A percentile compares a stretch with the other conserved stretches of the same genome.
Evolutionary conservation across 2,888 invertebrate genomes (phyloP).

Genomic region (Anthrax anthrax): DNA sequence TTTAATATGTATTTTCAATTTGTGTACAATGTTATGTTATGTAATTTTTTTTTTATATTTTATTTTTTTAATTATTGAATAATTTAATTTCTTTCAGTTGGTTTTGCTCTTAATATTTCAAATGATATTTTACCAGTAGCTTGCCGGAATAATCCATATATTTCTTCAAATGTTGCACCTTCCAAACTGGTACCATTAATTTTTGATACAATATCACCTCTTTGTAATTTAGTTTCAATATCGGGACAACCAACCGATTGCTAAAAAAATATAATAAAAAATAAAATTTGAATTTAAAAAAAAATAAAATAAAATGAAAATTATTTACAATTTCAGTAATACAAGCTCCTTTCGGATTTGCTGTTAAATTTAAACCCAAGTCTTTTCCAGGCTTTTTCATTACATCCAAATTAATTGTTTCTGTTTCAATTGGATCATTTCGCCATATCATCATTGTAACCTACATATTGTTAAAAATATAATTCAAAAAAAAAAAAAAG

Average conservation of each 20-base stretch:
- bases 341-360: conserved; percentile 70
- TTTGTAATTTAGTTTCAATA: conserved; percentile 74
- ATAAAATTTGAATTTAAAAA: neutral
- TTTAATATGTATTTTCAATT: no score
- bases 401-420: conserved; percentile 68
- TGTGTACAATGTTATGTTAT: no score
- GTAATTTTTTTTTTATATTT: neutral
- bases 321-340: conserved; percentile 80
- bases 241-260: conserved; percentile 77
- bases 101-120: conserved; percentile 77
- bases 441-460: conserved; percentile 73
- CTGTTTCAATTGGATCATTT: conserved; percentile 58
- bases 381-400: conserved; percentile 78
- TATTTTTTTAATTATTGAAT: neutral
- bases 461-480: conserved; percentile 40
- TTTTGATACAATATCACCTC: conserved; percentile 79
- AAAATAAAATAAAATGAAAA: neutral
- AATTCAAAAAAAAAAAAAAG: conserved; percentile 6
- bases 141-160: conserved; percentile 79
- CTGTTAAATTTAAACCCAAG: conserved; percentile 74
- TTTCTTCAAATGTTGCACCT: conserved; percentile 63
- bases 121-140: conserved; percentile 67
- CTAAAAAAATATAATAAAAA: conserved; percentile 35
- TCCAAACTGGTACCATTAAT: conserved; percentile 79
- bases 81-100: conserved; percentile 14